Evolutionary conservation across 2,797 vertebrate genomes (phyloP).

Genomic region (Sebastes reedi): DNA sequence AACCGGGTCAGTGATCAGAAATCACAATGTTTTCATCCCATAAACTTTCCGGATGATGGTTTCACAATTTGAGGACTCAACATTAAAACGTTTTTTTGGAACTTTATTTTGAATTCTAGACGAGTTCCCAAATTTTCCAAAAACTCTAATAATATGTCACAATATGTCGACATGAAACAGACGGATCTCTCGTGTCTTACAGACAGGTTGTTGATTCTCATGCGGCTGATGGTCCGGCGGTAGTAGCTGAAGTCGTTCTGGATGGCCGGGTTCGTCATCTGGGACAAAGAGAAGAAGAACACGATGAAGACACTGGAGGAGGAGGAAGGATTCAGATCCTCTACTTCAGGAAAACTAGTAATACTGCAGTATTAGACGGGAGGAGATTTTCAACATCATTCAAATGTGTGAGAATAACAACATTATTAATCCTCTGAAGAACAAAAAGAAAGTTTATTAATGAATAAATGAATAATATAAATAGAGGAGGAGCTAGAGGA

Average conservation of each 20-base stretch:
- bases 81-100: not conserved
- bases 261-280: constrained; percentile 99
- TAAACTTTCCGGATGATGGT: not conserved
- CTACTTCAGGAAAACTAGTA: too few relatives aligned
- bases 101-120: not conserved
- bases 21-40: not conserved
- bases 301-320: too few relatives aligned
- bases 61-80: not conserved
- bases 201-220: constrained; percentile 95
- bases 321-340: not conserved
- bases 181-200: constrained; percentile 75
- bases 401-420: too few relatives aligned
- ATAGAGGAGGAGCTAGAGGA: too few relatives aligned
- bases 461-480: too few relatives aligned
- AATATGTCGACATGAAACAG: too few relatives aligned
- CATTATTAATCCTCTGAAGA: not conserved
- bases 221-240: constrained; percentile 94
- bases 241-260: constrained; percentile 99
- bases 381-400: too few relatives aligned
- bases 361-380: not conserved
- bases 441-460: not conserved
- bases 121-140: not conserved
- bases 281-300: not conserved
- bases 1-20: not conserved
- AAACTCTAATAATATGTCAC: too few relatives aligned